phyloP scores from a whole-genome alignment of 2,888 invertebrate species.

The Thecocarcelia acutangulata region DNA sequence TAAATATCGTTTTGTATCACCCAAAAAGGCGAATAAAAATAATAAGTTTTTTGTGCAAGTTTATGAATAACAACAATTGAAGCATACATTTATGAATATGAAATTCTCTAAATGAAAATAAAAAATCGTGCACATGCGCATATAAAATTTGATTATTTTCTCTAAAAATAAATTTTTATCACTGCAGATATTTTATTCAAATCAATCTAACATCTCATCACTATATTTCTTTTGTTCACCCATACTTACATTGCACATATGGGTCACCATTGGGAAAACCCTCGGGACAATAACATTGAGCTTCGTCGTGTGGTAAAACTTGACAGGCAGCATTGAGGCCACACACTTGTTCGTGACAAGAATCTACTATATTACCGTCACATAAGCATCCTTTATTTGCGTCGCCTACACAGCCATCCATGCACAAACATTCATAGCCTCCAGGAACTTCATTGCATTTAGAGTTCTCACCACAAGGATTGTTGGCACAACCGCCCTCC shows the following conservation, averaged over 20 bases:
- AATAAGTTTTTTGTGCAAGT: conserved; percentile 39
- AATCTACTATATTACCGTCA: conserved; percentile 85
- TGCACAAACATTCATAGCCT: conserved; percentile 91
- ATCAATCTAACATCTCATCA: conserved; percentile 29
- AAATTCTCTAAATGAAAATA: background rate
- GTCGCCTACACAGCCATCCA: conserved; percentile 90
- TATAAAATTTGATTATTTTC: background rate
- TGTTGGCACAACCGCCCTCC: conserved; percentile 88
- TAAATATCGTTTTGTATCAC: conserved; percentile 43
- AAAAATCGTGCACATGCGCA: conserved; percentile 30
- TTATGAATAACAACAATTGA: conserved; percentile 47
- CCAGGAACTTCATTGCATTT: conserved; percentile 89
- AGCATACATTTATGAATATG: conserved; percentile 21
- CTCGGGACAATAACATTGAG: conserved; percentile 92
- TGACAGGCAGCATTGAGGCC: conserved; percentile 92
- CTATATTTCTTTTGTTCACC: background rate
- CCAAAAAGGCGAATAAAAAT: conserved; percentile 11
- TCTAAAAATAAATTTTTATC: background rate
- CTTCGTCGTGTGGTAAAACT: conserved; percentile 85
- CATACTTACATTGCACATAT: conserved; percentile 90
- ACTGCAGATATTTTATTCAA: background rate
- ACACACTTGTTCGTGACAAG: conserved; percentile 90
- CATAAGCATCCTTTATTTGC: conserved; percentile 91
- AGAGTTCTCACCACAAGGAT: conserved; percentile 92
- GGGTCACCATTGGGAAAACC: conserved; percentile 92